Conservation (phyloP, 2,888 invertebrate genomes). For the Odontothrips loti region DNA sequence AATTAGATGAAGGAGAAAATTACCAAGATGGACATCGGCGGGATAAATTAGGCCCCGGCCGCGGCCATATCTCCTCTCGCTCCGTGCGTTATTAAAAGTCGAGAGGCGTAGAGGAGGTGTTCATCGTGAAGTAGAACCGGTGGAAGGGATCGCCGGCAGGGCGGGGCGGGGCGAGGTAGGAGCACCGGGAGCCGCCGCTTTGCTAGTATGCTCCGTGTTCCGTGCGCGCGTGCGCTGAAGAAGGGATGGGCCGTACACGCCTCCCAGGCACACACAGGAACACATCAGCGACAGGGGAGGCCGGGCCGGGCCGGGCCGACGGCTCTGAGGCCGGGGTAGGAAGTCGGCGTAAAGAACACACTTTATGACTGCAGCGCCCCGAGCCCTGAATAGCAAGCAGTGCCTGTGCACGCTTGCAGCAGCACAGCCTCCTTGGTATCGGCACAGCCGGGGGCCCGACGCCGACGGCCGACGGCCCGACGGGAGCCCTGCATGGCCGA, state of each 20-base stretch:
- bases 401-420: too few relatives aligned
- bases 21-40: too few relatives aligned
- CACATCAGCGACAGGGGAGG: not conserved
- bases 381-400: constrained; percentile 19
- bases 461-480: too few relatives aligned
- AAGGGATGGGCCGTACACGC: not conserved
- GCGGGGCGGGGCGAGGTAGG: not conserved
- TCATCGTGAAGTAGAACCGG: not conserved
- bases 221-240: not conserved
- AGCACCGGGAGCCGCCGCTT: not conserved
- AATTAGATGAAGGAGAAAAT: too few relatives aligned
- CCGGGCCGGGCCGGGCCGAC: not conserved
- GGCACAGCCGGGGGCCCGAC: too few relatives aligned
- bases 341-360: constrained; percentile 9
- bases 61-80: not conserved
- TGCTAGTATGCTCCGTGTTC: not conserved
- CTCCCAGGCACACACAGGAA: not conserved
- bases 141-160: not conserved
- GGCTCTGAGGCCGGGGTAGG: too few relatives aligned
- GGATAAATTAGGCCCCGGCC: not conserved
- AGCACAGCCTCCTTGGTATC: too few relatives aligned
- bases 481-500: too few relatives aligned
- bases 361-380: constrained; percentile 16
- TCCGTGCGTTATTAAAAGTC: not conserved
- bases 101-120: too few relatives aligned